Conservation (phyloP, 2,113 vertebrate species). For the Rhipidura dahli region DNA sequence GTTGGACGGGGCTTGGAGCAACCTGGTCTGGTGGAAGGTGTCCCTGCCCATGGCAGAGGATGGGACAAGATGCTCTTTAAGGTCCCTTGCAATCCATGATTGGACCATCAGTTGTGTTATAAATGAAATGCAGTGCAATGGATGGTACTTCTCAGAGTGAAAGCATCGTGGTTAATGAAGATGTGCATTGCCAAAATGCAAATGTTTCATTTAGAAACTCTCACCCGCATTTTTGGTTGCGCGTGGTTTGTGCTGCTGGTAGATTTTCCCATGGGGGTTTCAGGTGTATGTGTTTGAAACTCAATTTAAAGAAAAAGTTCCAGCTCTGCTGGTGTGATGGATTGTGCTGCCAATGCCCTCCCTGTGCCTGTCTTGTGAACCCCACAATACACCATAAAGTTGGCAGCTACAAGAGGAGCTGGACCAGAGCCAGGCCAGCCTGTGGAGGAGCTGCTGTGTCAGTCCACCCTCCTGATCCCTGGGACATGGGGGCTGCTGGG, state of each 20-base stretch:
- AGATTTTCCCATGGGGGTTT: background rate
- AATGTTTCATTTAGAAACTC: background rate
- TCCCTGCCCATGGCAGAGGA: background rate
- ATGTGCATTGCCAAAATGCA: background rate
- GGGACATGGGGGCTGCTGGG: background rate
- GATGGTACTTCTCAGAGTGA: background rate
- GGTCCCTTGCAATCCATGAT: background rate
- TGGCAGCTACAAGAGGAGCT: background rate
- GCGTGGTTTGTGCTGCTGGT: background rate
- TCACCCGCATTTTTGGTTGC: accelerated
- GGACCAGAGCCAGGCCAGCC: background rate
- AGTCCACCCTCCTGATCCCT: background rate
- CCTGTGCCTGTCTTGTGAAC: background rate
- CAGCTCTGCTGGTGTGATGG: background rate
- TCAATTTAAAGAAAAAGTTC: too few species aligned
- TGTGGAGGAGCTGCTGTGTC: background rate
- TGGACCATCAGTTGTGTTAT: background rate
- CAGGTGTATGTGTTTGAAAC: background rate
- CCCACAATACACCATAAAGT: accelerated
- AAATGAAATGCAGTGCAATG: background rate
- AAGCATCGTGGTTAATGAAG: background rate
- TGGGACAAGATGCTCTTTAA: background rate
- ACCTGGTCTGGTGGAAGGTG: accelerated
- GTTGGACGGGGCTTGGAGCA: background rate
- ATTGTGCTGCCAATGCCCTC: background rate